Evolutionary conservation across 2,113 vertebrate species (phyloP).

Genomic region (Mungos mungo): DNA sequence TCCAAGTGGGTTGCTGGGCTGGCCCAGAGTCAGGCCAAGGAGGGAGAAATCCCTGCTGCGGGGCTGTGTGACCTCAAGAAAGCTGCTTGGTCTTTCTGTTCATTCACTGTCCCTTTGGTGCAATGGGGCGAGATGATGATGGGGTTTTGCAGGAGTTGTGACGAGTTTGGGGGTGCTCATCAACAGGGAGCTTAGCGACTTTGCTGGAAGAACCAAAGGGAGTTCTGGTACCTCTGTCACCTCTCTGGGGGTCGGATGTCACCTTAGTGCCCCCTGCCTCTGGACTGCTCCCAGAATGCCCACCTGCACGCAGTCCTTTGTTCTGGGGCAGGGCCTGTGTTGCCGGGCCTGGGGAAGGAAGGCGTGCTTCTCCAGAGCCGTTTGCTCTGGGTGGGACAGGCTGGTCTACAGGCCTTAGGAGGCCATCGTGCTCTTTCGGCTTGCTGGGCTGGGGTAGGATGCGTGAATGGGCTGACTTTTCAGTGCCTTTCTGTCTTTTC

Average conservation of each 20-base stretch:
- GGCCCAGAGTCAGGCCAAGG: neutral
- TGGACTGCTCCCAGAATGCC: neutral
- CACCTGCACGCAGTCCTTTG: neutral
- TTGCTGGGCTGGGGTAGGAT: accelerated
- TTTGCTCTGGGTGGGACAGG: neutral
- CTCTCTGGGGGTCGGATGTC: neutral
- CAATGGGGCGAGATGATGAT: no score
- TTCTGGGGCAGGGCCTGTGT: neutral
- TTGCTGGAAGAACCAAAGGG: neutral
- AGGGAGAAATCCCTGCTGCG: neutral
- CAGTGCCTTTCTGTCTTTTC: constrained; percentile 54
- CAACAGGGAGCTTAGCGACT: neutral
- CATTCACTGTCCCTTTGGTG: neutral
- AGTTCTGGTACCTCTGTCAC: neutral
- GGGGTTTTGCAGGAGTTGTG: neutral
- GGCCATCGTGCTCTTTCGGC: accelerated
- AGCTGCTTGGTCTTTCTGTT: neutral
- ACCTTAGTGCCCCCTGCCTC: neutral
- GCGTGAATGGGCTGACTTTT: accelerated
- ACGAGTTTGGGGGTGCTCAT: neutral
- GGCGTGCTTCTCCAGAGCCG: accelerated
- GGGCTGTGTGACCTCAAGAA: neutral
- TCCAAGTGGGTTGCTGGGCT: neutral
- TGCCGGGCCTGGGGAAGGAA: neutral
- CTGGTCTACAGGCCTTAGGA: neutral